Evolutionary conservation across 1,140 invertebrate genomes (phyloP).

Genomic region (Procambarus clarkii): DNA sequence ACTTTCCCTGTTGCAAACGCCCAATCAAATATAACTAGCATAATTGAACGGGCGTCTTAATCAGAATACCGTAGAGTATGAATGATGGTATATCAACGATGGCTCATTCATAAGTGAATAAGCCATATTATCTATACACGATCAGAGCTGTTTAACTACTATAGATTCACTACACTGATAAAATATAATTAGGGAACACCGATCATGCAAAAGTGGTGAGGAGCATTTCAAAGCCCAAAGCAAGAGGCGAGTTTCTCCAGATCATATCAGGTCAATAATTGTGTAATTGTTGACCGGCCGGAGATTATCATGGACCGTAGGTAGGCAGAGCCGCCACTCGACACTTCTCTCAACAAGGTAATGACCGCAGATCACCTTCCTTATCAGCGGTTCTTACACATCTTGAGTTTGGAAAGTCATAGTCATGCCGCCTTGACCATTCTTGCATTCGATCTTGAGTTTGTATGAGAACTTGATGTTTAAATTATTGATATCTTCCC

Average conservation of each 20-base stretch:
- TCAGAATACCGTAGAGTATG: no score
- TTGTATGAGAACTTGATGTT: no score
- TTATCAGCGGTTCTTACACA: not conserved
- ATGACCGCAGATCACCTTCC: not conserved
- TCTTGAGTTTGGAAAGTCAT: not conserved
- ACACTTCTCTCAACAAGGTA: not conserved
- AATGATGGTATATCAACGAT: no score
- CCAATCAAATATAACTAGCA: not conserved
- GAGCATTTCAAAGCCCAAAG: not conserved
- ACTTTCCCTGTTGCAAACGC: not conserved
- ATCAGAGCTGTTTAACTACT: not conserved
- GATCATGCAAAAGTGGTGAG: not conserved
- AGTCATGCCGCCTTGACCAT: not conserved
- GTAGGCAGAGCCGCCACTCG: not conserved
- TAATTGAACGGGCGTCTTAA: not conserved
- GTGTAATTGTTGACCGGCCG: not conserved
- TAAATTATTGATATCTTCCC: no score
- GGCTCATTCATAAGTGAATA: no score
- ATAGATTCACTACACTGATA: not conserved
- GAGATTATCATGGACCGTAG: not conserved
- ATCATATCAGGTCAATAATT: constrained; percentile 11
- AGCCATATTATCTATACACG: not conserved
- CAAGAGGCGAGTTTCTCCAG: not conserved
- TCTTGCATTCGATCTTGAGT: not conserved
- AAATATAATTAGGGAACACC: not conserved